Conservation (phyloP, 2,113 vertebrate species). For the Aythya baeri region DNA sequence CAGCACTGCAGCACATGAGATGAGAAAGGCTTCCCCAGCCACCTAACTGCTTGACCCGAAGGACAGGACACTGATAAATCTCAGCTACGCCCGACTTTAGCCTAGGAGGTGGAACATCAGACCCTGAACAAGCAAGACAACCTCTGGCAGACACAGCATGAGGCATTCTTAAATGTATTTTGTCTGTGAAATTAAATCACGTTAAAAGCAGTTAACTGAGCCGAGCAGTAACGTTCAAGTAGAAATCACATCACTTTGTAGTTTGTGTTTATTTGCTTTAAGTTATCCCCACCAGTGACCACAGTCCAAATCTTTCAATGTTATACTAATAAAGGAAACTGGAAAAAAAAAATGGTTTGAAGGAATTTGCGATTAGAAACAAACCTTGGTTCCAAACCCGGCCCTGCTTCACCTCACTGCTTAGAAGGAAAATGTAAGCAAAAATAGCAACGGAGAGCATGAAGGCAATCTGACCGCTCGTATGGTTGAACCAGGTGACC, state of each 20-base stretch:
- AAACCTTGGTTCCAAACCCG: background rate
- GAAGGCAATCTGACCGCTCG: background rate
- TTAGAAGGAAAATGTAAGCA: background rate
- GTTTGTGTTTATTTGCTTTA: background rate
- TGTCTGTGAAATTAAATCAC: background rate
- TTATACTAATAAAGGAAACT: background rate
- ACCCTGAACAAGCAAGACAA: background rate
- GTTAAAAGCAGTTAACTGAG: background rate
- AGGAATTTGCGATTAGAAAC: background rate
- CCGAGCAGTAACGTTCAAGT: background rate
- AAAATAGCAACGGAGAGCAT: background rate
- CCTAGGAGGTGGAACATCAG: background rate
- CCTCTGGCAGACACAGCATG: background rate
- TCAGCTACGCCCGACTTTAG: background rate
- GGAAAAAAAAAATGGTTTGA: rapidly evolving
- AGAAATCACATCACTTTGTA: background rate
- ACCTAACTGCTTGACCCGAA: background rate
- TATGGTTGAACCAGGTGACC: background rate
- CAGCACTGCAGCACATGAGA: rapidly evolving
- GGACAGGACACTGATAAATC: background rate
- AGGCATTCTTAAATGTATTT: background rate
- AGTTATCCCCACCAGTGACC: background rate
- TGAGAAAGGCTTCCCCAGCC: background rate
- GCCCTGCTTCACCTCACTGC: background rate
- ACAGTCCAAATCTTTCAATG: background rate